Conservation (phyloP, 2,888 invertebrate species). For the Onchidella celtica region DNA sequence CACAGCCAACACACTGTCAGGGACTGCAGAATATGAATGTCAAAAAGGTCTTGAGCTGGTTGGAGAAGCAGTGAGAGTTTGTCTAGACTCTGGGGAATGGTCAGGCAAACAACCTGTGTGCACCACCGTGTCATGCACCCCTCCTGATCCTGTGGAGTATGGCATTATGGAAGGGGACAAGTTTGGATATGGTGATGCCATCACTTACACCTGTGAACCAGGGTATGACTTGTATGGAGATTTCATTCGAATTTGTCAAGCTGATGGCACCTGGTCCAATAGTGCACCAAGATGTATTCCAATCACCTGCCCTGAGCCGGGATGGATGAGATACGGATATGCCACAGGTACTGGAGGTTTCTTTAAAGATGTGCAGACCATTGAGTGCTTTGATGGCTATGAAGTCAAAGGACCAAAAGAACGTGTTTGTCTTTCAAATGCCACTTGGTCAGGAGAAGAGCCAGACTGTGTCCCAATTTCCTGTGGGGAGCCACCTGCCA, state of each 20-base stretch:
- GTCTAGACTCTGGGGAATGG: constrained; percentile 76
- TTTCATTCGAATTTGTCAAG: constrained; percentile 85
- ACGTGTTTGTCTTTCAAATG: constrained; percentile 83
- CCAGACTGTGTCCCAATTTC: constrained; percentile 67
- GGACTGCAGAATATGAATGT: constrained; percentile 86
- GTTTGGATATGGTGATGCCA: constrained; percentile 46
- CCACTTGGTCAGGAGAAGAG: constrained; percentile 66
- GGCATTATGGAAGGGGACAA: constrained; percentile 54
- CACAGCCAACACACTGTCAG: constrained; percentile 49
- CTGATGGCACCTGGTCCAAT: constrained; percentile 72
- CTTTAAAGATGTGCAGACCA: constrained; percentile 60
- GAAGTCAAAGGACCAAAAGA: constrained; percentile 92
- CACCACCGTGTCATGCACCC: constrained; percentile 62
- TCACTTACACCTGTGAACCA: constrained; percentile 64
- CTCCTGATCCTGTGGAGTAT: constrained; percentile 57
- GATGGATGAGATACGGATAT: constrained; percentile 75
- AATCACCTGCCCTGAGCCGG: constrained; percentile 61
- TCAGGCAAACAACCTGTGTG: constrained; percentile 67
- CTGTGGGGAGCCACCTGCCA: constrained; percentile 63
- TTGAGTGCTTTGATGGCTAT: constrained; percentile 81
- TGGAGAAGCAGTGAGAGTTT: constrained; percentile 89
- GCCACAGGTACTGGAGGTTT: constrained; percentile 70
- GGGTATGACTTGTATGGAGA: constrained; percentile 91
- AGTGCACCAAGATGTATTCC: constrained; percentile 66
- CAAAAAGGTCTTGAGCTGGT: constrained; percentile 93